phyloP scores from a whole-genome alignment of 2,113 vertebrate species.

The Takifugu bimaculatus region DNA sequence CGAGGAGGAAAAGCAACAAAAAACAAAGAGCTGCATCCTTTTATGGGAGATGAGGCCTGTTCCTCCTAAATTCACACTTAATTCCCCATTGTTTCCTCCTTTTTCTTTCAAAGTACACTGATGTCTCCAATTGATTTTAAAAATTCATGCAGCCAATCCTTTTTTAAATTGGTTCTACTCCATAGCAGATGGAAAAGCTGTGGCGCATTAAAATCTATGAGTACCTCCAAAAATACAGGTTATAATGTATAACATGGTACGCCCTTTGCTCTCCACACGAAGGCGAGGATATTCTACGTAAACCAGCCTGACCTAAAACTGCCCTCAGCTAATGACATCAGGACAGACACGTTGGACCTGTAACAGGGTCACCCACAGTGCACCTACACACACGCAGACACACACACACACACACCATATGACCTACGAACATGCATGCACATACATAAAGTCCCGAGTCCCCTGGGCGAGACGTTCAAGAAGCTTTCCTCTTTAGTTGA shows the following conservation, averaged over 20 bases:
- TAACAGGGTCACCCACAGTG: slow-evolving; percentile 81
- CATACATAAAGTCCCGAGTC: slow-evolving; percentile 30
- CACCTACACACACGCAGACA: slow-evolving; percentile 34
- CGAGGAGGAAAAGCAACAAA: too few relatives aligned
- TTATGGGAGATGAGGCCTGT: too few relatives aligned
- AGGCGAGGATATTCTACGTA: slow-evolving; percentile 21
- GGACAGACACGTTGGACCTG: slow-evolving; percentile 81
- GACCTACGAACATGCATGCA: slow-evolving; percentile 31
- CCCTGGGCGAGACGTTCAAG: slow-evolving; percentile 78
- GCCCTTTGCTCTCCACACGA: slow-evolving; percentile 38
- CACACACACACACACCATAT: slow-evolving; percentile 31
- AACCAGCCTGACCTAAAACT: slow-evolving; percentile 73
- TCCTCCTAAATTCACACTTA: too few relatives aligned
- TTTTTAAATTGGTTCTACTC: background rate
- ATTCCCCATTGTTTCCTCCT: too few relatives aligned
- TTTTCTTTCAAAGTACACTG: too few relatives aligned
- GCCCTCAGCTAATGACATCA: slow-evolving; percentile 91
- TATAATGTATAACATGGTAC: slow-evolving; percentile 49
- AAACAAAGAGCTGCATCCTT: too few relatives aligned
- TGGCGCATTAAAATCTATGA: slow-evolving; percentile 22
- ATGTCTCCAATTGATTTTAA: too few relatives aligned
- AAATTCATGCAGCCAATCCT: background rate
- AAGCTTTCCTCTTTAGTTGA: slow-evolving; percentile 81
- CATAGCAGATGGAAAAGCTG: background rate
- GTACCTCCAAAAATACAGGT: slow-evolving; percentile 35